phyloP scores from a whole-genome alignment of 1,140 invertebrate genomes.

The Magallana gigas region DNA sequence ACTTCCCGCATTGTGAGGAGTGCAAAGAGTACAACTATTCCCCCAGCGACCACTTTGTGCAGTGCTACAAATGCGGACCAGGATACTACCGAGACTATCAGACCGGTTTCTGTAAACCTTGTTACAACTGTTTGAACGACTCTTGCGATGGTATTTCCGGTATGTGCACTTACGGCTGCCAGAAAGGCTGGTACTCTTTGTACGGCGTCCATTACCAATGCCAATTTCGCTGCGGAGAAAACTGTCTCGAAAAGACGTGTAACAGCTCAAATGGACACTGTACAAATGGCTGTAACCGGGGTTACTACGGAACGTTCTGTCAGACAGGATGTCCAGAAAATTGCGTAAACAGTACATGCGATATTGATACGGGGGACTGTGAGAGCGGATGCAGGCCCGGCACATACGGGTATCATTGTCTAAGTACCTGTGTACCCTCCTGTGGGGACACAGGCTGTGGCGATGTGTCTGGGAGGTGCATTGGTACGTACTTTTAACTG shows the following conservation, averaged over 20 bases:
- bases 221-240: conserved; percentile 38
- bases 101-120: conserved; percentile 32
- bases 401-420: neutral
- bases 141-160: conserved; percentile 26
- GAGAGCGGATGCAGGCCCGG: neutral
- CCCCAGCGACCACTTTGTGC: neutral
- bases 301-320: neutral
- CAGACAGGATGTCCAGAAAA: neutral
- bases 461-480: neutral
- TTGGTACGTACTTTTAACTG: neutral
- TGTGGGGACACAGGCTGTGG: neutral
- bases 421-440: neutral
- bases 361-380: neutral
- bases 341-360: neutral
- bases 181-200: conserved; percentile 9
- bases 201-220: conserved; percentile 3
- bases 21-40: conserved; percentile 30
- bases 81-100: conserved; percentile 27
- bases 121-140: conserved; percentile 40
- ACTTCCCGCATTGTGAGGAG: conserved; percentile 28
- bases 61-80: conserved; percentile 13
- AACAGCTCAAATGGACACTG: neutral
- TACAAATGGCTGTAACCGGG: conserved; percentile 16
- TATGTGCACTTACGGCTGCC: conserved; percentile 26
- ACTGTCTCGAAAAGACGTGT: conserved; percentile 10